Evolutionary conservation across 2,113 vertebrate species (phyloP), one percentile per base, ranked within the genome.

Genomic region (Takifugu bimaculatus): DNA sequence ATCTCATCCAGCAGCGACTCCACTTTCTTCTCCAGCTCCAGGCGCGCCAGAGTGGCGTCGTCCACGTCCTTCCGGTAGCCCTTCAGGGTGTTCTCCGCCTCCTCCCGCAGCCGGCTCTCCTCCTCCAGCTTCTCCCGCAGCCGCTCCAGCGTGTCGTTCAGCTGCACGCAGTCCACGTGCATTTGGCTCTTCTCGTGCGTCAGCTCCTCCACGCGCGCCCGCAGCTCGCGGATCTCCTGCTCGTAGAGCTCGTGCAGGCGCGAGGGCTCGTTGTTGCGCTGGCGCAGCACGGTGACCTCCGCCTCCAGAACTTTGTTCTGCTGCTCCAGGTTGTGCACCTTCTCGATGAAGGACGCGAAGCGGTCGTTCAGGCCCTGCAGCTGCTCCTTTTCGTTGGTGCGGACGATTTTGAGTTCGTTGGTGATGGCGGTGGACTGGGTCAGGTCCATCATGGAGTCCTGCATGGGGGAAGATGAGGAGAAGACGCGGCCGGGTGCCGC

Each of bases 341-440:
- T 92, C 81, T 93, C 92, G 26, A 93, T 92, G 87, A 92, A 93
- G 77, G 88, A 83, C 66, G 90, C 92, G 78, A 93, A 93, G 72
- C 92, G 92, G 89, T 93, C 92, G 68, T 93, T 93, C 35, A 93
- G 88, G 62, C 91, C 92, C 74, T 92, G 91, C 72, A 93, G 85
- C 79, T 93, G 92, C 81, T 92, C 91, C 77, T 93, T 93, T 87
- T 93, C 91, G 81, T 90, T 92, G 78, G 91, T 92, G 87, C 92
- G 90, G 76, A 91, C 82, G 80, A 93, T 92, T 74, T 93, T 92
- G 54, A 92, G 80, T 84, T 93, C 92, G 82, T 92, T 93, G 85
- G 90, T 90, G 73, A 92, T 78, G 58, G 91, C 92, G 60, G 91
- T 92, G 75, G 90, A 87, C 83, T 90, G 88, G 56, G 86, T 88